Percentiles rank a stretch among this genome's conserved stretches.
phyloP scores from a whole-genome alignment of 35 echinoderm and acorn worm species.

The Strongylocentrotus purpuratus region DNA sequence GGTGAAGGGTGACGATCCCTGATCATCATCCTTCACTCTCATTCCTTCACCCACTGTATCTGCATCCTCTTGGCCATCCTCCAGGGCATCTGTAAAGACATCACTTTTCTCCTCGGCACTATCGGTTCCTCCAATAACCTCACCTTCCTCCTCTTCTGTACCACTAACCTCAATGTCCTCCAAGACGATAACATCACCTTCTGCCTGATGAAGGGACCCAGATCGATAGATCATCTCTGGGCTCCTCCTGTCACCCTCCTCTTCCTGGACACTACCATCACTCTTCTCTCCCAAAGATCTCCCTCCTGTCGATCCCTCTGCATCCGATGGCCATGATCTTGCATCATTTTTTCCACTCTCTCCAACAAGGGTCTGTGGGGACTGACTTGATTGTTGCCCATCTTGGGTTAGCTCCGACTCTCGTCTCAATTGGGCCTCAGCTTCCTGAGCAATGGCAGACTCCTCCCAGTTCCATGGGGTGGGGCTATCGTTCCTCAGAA shows the following conservation, averaged over 20 bases:
- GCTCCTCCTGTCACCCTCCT: background rate
- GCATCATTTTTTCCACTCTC: background rate
- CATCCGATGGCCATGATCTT: background rate
- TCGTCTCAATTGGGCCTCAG: background rate
- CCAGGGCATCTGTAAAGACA: background rate
- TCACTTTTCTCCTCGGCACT: background rate
- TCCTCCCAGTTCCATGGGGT: constrained; percentile 20
- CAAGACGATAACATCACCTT: constrained; percentile 35
- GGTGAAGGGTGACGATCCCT: too few species aligned
- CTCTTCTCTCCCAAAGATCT: background rate
- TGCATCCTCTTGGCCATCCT: background rate
- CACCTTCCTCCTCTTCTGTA: background rate
- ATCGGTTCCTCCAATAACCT: background rate
- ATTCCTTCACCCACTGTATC: background rate
- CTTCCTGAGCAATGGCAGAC: constrained; percentile 25
- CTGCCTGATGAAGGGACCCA: constrained; percentile 28
- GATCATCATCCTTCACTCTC: background rate
- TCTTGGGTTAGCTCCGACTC: background rate
- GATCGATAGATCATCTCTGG: constrained; percentile 18
- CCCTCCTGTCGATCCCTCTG: background rate
- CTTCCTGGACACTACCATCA: background rate
- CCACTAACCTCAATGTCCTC: constrained; percentile 22
- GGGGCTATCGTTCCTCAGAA: background rate
- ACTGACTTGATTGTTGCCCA: background rate
- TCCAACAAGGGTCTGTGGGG: background rate